Conservation (phyloP, 2,888 invertebrate species). For the Octonoba sinensis region DNA sequence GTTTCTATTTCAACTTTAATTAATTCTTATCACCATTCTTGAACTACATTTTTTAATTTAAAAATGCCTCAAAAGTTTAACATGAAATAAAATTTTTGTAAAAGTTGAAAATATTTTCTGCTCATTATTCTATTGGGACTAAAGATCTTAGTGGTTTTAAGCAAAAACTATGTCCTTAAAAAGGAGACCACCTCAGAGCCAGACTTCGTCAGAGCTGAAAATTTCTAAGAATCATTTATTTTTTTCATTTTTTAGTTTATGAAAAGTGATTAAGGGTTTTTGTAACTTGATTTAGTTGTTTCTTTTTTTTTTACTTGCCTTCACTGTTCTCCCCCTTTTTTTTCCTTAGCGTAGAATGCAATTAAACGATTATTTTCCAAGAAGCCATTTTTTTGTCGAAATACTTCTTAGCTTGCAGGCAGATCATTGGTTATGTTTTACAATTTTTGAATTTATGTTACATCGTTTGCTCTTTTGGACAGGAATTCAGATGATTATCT, state of each 20-base stretch:
- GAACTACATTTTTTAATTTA: no score
- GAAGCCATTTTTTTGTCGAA: not conserved
- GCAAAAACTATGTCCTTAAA: no score
- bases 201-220: not conserved
- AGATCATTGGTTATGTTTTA: not conserved
- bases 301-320: conserved; percentile 9
- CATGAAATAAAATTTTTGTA: no score
- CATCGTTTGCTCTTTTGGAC: not conserved
- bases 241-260: not conserved
- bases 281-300: conserved; percentile 43
- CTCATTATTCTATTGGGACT: no score
- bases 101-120: no score
- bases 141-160: no score
- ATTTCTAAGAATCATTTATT: conserved; percentile 8
- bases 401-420: not conserved
- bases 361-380: conserved; percentile 46
- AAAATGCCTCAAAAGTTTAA: no score
- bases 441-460: conserved; percentile 1
- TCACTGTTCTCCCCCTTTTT: conserved; percentile 5
- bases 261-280: conserved; percentile 35
- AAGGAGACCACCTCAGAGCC: no score
- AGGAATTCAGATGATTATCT: no score
- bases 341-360: conserved; percentile 8
- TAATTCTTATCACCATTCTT: no score
- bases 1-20: no score